A percentile compares a stretch with the other conserved stretches of the same genome.
phyloP scores from a whole-genome alignment of 2,113 vertebrate species.

The Colistium nudipinnis region DNA sequence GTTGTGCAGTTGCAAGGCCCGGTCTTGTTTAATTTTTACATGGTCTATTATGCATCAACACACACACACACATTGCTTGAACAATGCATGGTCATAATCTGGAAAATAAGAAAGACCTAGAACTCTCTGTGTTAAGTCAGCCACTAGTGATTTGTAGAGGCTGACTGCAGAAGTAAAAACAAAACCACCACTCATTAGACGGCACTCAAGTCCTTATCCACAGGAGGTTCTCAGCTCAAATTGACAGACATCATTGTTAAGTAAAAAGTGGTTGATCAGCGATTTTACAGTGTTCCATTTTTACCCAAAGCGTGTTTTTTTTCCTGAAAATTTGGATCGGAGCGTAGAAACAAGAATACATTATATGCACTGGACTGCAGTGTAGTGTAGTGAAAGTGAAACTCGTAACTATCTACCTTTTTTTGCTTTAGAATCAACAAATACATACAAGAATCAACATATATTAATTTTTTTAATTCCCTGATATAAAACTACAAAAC shows the following conservation, averaged over 20 bases:
- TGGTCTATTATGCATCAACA: slow-evolving; percentile 15
- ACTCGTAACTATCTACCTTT: slow-evolving; percentile 34
- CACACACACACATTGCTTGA: slow-evolving; percentile 34
- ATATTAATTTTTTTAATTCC: slow-evolving; percentile 7
- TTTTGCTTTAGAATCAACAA: too few relatives aligned
- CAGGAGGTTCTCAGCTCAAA: slow-evolving; percentile 48
- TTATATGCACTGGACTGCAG: slow-evolving; percentile 1
- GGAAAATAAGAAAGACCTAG: slow-evolving; percentile 47
- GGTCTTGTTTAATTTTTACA: slow-evolving; percentile 28
- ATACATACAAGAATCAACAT: too few relatives aligned
- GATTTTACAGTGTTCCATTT: slow-evolving; percentile 48
- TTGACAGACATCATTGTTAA: slow-evolving; percentile 59
- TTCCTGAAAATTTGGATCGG: slow-evolving; percentile 34
- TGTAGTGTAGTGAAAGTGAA: slow-evolving; percentile 34
- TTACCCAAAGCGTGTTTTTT: slow-evolving; percentile 32
- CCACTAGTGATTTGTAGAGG: slow-evolving; percentile 59
- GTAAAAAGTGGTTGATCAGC: slow-evolving; percentile 47
- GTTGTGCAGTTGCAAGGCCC: slow-evolving; percentile 14
- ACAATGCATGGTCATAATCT: slow-evolving; percentile 58
- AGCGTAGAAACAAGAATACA: slow-evolving; percentile 10
- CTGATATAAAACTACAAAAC: background rate
- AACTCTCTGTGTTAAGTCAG: slow-evolving; percentile 47
- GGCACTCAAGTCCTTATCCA: slow-evolving; percentile 63
- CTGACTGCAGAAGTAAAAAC: slow-evolving; percentile 60
- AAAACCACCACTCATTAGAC: slow-evolving; percentile 63